These are phyloP conservation scores for Petrocephalus schoutedeni DNA, from an alignment of 2,797 vertebrate species.

Conservation along the genomic window DNA sequence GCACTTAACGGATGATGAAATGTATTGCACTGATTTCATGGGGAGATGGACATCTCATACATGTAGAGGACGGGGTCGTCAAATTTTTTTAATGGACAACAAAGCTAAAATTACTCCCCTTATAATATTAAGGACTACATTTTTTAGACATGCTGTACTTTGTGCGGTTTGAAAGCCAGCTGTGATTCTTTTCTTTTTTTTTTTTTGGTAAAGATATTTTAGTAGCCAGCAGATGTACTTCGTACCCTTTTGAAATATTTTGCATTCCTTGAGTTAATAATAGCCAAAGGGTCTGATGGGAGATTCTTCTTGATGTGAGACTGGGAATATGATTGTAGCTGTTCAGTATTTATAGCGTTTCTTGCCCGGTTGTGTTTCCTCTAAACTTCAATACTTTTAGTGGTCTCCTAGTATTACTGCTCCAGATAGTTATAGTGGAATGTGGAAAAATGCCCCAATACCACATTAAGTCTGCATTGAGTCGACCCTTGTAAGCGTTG, in stretches of 20 bases:
- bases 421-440: neutral
- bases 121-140: neutral
- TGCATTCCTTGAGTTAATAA: conserved; percentile 26
- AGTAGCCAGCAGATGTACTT: conserved; percentile 13
- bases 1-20: neutral
- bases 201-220: conserved; percentile 11
- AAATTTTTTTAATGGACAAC: neutral
- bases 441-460: neutral
- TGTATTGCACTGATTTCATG: neutral
- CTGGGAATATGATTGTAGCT: neutral
- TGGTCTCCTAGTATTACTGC: neutral
- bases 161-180: conserved; percentile 20
- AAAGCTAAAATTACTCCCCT: neutral
- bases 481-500: neutral
- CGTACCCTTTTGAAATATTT: conserved; percentile 16
- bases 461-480: neutral
- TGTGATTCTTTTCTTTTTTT: neutral
- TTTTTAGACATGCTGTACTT: neutral
- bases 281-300: neutral
- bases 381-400: neutral
- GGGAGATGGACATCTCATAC: neutral
- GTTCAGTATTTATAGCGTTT: neutral
- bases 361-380: neutral
- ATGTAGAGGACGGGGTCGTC: neutral
- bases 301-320: neutral